phyloP scores from a whole-genome alignment of 2,113 vertebrate genomes.

The Delphinapterus leucas region DNA sequence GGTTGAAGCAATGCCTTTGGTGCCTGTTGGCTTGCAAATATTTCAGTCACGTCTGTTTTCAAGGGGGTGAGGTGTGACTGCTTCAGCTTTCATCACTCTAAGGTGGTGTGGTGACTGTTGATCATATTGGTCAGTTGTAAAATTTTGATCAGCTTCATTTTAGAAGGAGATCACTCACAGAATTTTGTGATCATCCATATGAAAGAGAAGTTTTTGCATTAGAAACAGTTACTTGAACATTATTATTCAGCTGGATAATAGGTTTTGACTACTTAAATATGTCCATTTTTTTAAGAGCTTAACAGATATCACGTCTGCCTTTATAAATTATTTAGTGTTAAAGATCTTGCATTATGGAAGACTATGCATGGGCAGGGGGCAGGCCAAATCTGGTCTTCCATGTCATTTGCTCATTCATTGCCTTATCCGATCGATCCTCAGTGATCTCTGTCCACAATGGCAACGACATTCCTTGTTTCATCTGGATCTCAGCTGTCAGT shows the following conservation, averaged over 20 bases:
- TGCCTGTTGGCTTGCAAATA: neutral
- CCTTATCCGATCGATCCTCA: neutral
- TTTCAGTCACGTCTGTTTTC: slow-evolving; percentile 36
- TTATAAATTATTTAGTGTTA: slow-evolving; percentile 53
- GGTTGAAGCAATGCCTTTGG: neutral
- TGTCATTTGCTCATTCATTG: neutral
- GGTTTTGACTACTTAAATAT: slow-evolving; percentile 56
- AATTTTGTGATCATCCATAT: slow-evolving; percentile 55
- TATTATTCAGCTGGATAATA: slow-evolving; percentile 56
- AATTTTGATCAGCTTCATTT: slow-evolving; percentile 67
- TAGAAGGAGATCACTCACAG: slow-evolving; percentile 29
- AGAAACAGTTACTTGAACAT: slow-evolving; percentile 45
- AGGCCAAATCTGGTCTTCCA: neutral
- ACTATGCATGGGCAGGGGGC: neutral
- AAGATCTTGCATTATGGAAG: neutral
- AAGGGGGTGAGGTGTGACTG: neutral
- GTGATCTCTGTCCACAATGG: neutral
- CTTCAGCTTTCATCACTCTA: slow-evolving; percentile 25
- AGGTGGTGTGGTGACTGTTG: slow-evolving; percentile 27
- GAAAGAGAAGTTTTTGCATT: slow-evolving; percentile 48
- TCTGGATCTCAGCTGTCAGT: neutral
- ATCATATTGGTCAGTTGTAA: slow-evolving; percentile 50
- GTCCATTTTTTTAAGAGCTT: slow-evolving; percentile 32
- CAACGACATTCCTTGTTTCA: neutral
- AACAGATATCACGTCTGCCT: slow-evolving; percentile 37